Percentiles rank a stretch among this genome's conserved stretches.
Evolutionary conservation across 92 coral and sea anemone species (phyloP).

Genomic region (Zoanthus sociatus): DNA sequence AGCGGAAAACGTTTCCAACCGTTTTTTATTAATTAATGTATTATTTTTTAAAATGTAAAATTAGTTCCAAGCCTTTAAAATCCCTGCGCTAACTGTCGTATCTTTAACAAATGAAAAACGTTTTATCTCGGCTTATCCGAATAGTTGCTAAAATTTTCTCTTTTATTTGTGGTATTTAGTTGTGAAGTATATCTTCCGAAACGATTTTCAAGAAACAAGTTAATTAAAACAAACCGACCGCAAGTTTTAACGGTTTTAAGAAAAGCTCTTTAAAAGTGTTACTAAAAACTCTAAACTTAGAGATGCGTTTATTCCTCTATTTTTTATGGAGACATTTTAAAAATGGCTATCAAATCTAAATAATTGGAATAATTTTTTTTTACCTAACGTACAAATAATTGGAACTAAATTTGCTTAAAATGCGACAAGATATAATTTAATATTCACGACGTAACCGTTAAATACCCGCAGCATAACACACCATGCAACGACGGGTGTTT

Average conservation of each 20-base stretch:
- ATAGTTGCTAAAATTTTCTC: background rate
- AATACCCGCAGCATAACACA: conserved; percentile 20
- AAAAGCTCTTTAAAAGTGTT: no score
- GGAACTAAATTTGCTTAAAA: conserved; percentile 51
- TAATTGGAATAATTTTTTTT: conserved; percentile 17
- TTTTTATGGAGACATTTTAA: background rate
- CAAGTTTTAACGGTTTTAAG: background rate
- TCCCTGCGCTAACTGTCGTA: background rate
- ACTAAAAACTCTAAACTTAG: background rate
- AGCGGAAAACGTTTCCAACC: conserved; percentile 15
- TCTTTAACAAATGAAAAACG: background rate
- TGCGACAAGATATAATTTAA: conserved; percentile 52
- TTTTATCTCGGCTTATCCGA: background rate
- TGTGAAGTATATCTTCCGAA: background rate
- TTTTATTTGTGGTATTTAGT: background rate
- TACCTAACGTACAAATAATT: conserved; percentile 41
- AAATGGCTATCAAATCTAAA: background rate
- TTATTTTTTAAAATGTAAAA: no score
- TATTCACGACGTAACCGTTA: conserved; percentile 29
- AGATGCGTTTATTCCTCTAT: background rate
- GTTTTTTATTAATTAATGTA: background rate
- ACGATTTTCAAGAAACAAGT: background rate
- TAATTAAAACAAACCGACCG: background rate
- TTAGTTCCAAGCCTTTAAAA: background rate
- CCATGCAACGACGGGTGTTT: conserved; percentile 21